phyloP scores from a whole-genome alignment of 2,797 vertebrate genomes.

The Neosilurus hyrtlii region DNA sequence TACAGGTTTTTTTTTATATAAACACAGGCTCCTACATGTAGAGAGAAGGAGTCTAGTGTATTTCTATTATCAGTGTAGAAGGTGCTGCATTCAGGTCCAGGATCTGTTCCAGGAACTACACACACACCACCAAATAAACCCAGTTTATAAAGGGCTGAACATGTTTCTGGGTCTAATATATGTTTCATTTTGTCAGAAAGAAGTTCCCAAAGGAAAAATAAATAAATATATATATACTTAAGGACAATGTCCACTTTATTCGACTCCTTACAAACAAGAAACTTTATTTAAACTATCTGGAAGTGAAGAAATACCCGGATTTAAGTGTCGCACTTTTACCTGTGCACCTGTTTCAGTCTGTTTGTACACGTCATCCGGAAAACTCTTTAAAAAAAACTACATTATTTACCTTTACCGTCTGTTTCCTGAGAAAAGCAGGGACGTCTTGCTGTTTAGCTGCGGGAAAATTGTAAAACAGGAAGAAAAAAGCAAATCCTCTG shows the following conservation, averaged over 20 bases:
- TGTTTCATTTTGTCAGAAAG: background rate
- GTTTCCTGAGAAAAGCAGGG: background rate
- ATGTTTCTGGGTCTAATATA: background rate
- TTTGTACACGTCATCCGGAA: slow-evolving; percentile 26
- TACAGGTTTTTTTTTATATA: no score
- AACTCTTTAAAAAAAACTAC: rapidly evolving
- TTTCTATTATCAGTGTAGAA: background rate
- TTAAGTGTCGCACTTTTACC: background rate
- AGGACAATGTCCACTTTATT: background rate
- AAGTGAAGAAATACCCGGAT: background rate
- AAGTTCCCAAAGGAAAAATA: background rate
- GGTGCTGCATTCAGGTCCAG: background rate
- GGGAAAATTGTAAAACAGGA: background rate
- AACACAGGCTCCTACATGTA: background rate
- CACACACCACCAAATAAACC: background rate
- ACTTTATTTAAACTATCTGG: background rate
- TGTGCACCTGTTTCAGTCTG: slow-evolving; percentile 23
- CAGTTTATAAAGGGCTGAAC: background rate
- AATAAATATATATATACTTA: background rate
- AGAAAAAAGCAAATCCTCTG: background rate
- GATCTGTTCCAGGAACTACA: background rate
- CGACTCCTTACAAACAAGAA: background rate
- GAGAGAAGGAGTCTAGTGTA: background rate
- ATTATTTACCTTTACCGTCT: slow-evolving; percentile 16
- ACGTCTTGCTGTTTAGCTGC: background rate